A percentile compares a stretch with the other conserved stretches of the same genome.
These are phyloP conservation scores for Malachius bipustulatus DNA, from an alignment of 2,888 invertebrate genomes.

Conservation along the genomic window DNA sequence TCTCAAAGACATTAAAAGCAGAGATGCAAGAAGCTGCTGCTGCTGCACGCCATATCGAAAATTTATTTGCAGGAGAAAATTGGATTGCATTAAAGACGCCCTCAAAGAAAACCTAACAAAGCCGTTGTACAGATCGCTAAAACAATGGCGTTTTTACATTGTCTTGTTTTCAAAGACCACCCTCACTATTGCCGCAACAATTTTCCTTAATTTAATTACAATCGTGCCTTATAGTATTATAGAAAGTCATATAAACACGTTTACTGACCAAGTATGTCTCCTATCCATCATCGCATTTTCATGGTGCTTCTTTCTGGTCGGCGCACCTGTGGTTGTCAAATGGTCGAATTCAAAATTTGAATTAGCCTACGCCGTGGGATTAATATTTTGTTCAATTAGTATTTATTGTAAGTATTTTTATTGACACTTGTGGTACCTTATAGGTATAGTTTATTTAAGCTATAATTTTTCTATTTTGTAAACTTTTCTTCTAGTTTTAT, in stretches of 20 bases:
- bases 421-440: too few species aligned
- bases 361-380: background rate
- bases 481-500: too few species aligned
- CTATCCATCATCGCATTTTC: background rate
- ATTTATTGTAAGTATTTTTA: background rate
- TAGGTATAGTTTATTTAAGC: too few species aligned
- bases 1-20: background rate
- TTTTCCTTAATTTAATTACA: background rate
- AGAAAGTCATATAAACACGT: background rate
- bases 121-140: background rate
- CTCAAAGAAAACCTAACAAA: background rate
- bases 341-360: background rate
- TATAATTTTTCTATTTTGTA: too few species aligned
- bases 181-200: background rate
- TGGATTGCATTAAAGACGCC: background rate
- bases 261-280: background rate
- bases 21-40: background rate
- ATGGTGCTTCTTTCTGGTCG: slow-evolving; percentile 1
- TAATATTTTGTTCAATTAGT: background rate
- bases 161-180: background rate
- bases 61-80: background rate
- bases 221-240: background rate
- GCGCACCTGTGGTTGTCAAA: background rate
- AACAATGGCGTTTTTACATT: background rate
- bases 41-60: slow-evolving; percentile 2